Evolutionary conservation across 1,140 invertebrate genomes (phyloP).

Genomic region (Copidosoma floridanum): DNA sequence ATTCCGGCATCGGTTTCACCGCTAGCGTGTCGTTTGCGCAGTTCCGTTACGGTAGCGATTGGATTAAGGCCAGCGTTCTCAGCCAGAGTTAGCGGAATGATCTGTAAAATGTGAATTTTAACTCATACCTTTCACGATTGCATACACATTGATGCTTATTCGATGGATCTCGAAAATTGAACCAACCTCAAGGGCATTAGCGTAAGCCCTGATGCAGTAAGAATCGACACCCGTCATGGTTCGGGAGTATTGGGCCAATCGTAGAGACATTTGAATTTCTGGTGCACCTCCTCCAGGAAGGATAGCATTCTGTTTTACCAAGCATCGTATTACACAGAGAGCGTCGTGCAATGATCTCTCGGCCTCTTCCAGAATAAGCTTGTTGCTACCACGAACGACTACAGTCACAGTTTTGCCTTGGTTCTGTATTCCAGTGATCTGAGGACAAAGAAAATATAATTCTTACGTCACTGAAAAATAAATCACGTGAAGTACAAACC

Average conservation of each 20-base stretch:
- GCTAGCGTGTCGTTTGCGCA: constrained; percentile 89
- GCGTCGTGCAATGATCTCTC: constrained; percentile 97
- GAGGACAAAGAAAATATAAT: constrained; percentile 16
- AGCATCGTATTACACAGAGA: constrained; percentile 94
- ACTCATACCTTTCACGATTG: no score
- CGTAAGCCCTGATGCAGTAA: constrained; percentile 93
- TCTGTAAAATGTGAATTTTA: constrained; percentile 33
- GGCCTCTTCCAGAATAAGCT: constrained; percentile 93
- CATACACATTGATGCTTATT: no score
- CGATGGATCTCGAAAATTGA: not conserved
- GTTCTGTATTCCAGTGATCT: constrained; percentile 87
- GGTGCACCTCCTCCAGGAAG: constrained; percentile 96
- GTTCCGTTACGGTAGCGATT: constrained; percentile 94
- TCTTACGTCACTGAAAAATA: not conserved
- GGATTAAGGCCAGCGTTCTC: constrained; percentile 99
- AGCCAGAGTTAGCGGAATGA: constrained; percentile 94
- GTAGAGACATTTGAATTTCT: constrained; percentile 90
- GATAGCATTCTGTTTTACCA: constrained; percentile 88
- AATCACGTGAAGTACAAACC: no score
- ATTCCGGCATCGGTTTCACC: constrained; percentile 86
- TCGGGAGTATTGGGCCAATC: constrained; percentile 79
- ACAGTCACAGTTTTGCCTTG: constrained; percentile 90
- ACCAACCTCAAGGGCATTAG: constrained; percentile 88
- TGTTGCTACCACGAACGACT: constrained; percentile 94
- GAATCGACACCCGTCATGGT: constrained; percentile 88